Conservation (phyloP, 2,113 vertebrate species). For the Aegotheles bennettii region DNA sequence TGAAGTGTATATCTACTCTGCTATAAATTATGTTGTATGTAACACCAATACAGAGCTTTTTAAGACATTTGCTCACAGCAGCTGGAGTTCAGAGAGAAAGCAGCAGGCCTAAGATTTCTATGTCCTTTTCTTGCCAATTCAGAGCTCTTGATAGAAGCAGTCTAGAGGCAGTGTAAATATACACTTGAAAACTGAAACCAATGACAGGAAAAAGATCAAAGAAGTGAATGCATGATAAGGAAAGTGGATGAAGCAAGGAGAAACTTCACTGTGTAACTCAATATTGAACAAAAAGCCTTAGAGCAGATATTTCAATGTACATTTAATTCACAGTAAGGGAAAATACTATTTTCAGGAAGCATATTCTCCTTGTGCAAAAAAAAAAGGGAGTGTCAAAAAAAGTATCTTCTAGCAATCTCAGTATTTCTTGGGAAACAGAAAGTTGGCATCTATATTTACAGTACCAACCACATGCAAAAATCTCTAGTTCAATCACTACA, state of each 20-base stretch:
- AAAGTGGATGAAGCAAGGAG: conserved; percentile 56
- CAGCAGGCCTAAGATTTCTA: conserved; percentile 42
- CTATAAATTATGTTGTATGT: not conserved
- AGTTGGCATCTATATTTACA: not conserved
- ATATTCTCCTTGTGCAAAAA: conserved; percentile 2
- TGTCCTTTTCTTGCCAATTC: conserved; percentile 56
- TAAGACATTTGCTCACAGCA: conserved; percentile 50
- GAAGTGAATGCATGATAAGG: conserved; percentile 45
- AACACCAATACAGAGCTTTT: conserved; percentile 31
- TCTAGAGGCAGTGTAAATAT: conserved; percentile 57
- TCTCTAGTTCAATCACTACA: not conserved
- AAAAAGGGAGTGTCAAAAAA: not conserved
- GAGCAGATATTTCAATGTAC: not conserved
- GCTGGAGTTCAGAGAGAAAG: conserved; percentile 12
- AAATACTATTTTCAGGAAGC: conserved; percentile 24
- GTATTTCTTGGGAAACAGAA: not conserved
- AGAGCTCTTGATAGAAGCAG: conserved; percentile 44
- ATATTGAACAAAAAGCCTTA: conserved; percentile 19
- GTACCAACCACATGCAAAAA: not conserved
- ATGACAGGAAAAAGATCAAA: conserved; percentile 63
- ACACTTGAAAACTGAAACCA: conserved; percentile 68
- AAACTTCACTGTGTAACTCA: conserved; percentile 34
- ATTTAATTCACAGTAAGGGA: not conserved
- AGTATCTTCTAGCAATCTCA: not conserved
- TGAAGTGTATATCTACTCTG: conserved; percentile 54